Percentiles rank a stretch among this genome's conserved stretches.
Conservation (phyloP, 2,113 vertebrate genomes). For the Jaculus jaculus region DNA sequence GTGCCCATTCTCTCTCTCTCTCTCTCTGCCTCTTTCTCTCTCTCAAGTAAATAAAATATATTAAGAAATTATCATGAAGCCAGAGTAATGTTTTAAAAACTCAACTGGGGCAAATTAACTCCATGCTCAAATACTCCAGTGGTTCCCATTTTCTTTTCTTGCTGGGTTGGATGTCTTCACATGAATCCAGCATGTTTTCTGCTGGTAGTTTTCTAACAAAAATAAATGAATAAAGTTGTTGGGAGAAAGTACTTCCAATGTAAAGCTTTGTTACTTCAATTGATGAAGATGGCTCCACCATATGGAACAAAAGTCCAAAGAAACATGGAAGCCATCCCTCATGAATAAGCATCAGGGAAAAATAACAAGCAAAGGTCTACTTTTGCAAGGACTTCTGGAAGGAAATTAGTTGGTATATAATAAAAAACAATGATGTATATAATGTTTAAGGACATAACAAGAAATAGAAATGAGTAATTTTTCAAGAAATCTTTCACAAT, state of each 20-base stretch:
- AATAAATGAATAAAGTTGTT: background rate
- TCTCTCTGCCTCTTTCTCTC: no score
- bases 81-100: conserved; percentile 7
- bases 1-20: no score
- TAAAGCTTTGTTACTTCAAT: background rate
- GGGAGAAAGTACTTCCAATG: background rate
- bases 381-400: background rate
- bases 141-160: background rate
- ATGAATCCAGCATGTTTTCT: background rate
- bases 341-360: background rate
- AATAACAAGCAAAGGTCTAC: background rate
- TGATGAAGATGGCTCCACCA: background rate
- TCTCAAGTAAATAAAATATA: no score
- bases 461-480: background rate
- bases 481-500: background rate
- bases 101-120: background rate
- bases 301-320: background rate
- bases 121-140: background rate
- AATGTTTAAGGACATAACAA: background rate
- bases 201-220: conserved; percentile 6
- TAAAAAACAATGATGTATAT: background rate
- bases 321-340: background rate
- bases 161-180: conserved; percentile 27
- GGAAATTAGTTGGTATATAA: background rate
- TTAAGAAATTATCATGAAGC: background rate